Evolutionary conservation across 2,797 vertebrate species (phyloP), one percentile per base, ranked within the genome.

Genomic region (Melanotaenia trifasciata): DNA sequence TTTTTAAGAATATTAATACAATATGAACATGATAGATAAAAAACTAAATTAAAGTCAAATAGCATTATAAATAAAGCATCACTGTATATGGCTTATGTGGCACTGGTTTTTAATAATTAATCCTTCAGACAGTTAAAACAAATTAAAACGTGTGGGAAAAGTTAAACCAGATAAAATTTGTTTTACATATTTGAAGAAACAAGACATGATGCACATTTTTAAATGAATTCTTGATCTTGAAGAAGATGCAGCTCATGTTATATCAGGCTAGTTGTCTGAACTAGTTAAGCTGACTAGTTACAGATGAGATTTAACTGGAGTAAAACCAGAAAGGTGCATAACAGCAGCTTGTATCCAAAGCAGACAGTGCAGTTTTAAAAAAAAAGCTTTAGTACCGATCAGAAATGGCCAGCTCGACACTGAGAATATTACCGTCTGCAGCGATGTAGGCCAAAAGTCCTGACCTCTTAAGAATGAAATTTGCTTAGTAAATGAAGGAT

Each of bases 331-430:
- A 57, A 71, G 5, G 64, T 59, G 24, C 80, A 61, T 40, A 83
- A 47, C 28, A 38, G 35, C 0, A 5, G 58, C 40, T 70, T 35
- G n/a, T 3, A 20, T 33, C 12, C n/a, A 11, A 8, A 57, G 59
- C 5, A 11, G 58, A 73, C 56, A 32, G 66, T 43, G 64, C 28
- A 47, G 71, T 0, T 70, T 70, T 67, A 3, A 43, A 71, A 43
- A 71, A 28, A 75, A 70, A 74, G 79, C 78, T 70, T 45, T 22
- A 1, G 4, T 64, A 86, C 75, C 74, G 79, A 89, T 91, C 75
- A 68, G 61, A 36, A 78, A 58, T 0, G 30, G 30, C 67, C 71
- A 20, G 20, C 45, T 32, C 64, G 60, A 35, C 28, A 56, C 60
- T 30, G 58, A 45, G 50, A 67, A 81, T 51, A 78, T 74, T 69